phyloP scores from a whole-genome alignment of 2,113 vertebrate species.

The Ochotona princeps region DNA sequence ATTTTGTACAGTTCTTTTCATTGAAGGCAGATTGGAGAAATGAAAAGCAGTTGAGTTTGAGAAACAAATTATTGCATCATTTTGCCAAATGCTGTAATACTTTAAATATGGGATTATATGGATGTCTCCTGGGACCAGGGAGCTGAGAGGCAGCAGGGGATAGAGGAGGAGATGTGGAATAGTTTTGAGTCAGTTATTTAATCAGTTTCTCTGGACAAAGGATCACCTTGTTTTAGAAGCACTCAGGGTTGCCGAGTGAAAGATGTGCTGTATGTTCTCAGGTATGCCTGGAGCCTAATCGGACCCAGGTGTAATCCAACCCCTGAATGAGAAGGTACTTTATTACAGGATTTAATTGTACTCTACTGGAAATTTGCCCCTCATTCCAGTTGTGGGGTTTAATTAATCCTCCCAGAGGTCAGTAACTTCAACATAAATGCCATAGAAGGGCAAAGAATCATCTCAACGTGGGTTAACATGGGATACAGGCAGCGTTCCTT shows the following conservation, averaged over 20 bases:
- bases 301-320: conserved; percentile 48
- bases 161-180: conserved; percentile 18
- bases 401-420: conserved; percentile 65
- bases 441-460: conserved; percentile 55
- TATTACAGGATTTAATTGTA: conserved; percentile 34
- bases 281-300: not conserved
- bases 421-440: conserved; percentile 36
- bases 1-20: conserved; percentile 55
- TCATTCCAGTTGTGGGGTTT: conserved; percentile 52
- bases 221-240: not conserved
- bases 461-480: conserved; percentile 11
- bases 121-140: not conserved
- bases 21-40: conserved; percentile 41
- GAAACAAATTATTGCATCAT: conserved; percentile 38
- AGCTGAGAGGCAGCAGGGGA: not conserved
- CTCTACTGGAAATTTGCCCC: conserved; percentile 51
- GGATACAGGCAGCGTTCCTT: conserved; percentile 23
- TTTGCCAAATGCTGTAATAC: conserved; percentile 45
- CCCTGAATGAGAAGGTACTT: conserved; percentile 50
- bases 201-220: not conserved
- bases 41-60: conserved; percentile 45
- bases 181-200: conserved; percentile 1
- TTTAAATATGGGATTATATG: conserved; percentile 24
- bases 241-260: not conserved
- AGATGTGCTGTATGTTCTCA: not conserved